phyloP scores from a whole-genome alignment of 37 sponge, comb jelly and placozoan species.

The Lycopodina hypogea region DNA sequence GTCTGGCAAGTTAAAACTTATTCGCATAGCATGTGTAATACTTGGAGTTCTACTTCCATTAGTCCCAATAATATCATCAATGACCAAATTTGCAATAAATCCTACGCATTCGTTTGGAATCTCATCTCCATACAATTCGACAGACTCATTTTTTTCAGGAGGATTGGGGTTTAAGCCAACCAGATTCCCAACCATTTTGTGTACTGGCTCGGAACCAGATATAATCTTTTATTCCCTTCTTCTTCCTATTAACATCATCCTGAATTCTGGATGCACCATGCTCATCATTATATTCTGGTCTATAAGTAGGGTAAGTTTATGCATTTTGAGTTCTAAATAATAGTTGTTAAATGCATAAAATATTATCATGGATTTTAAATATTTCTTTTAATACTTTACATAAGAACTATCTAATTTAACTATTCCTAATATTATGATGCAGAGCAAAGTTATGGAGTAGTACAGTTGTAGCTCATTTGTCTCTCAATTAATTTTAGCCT shows the following conservation, averaged over 20 bases:
- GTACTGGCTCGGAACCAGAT: background rate
- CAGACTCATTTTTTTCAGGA: background rate
- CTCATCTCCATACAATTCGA: too few species aligned
- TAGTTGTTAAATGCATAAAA: too few species aligned
- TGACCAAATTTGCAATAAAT: background rate
- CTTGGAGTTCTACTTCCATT: slow-evolving; percentile 26
- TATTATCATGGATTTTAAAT: too few species aligned
- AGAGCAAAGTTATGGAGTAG: too few species aligned
- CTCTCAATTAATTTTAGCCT: too few species aligned
- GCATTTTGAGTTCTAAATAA: too few species aligned
- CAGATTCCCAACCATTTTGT: background rate
- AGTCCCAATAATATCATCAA: background rate
- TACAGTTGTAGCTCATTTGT: too few species aligned
- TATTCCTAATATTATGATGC: too few species aligned
- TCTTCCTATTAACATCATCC: slow-evolving; percentile 19
- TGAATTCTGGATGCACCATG: slow-evolving; percentile 6
- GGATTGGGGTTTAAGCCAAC: background rate
- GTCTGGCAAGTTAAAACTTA: background rate
- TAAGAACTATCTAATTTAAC: too few species aligned
- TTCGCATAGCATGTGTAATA: slow-evolving; percentile 12
- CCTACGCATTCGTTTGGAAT: background rate
- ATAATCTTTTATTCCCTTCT: background rate
- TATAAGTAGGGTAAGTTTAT: slow-evolving; percentile 33
- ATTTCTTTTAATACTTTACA: too few species aligned
- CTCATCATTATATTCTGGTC: slow-evolving; percentile 26